A percentile compares a stretch with the other conserved stretches of the same genome.
phyloP scores from a whole-genome alignment of 2,888 invertebrate genomes.

The Drosophila borealis region DNA sequence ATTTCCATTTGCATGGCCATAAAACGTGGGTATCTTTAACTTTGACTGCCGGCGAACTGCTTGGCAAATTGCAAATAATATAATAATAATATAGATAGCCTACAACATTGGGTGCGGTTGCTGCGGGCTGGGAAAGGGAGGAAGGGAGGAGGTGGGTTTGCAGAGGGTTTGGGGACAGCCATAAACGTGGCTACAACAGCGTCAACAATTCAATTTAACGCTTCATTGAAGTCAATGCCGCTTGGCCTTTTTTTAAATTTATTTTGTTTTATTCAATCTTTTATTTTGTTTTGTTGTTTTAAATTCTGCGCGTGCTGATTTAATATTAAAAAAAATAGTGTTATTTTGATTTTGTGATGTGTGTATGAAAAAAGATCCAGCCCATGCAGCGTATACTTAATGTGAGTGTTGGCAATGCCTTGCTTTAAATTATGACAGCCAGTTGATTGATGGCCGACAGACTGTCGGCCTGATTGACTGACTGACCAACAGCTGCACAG shows the following conservation, averaged over 20 bases:
- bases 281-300: slow-evolving; percentile 12
- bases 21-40: slow-evolving; percentile 41
- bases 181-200: slow-evolving; percentile 58
- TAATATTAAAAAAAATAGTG: slow-evolving; percentile 21
- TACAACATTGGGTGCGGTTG: slow-evolving; percentile 29
- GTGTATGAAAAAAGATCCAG: neutral
- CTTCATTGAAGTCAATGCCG: slow-evolving; percentile 59
- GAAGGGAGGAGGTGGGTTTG: neutral
- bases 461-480: slow-evolving; percentile 29
- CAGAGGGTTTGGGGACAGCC: slow-evolving; percentile 3
- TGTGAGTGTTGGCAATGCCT: neutral
- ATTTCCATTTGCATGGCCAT: slow-evolving; percentile 57
- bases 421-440: slow-evolving; percentile 14
- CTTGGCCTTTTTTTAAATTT: slow-evolving; percentile 33
- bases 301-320: slow-evolving; percentile 24
- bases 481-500: slow-evolving; percentile 37
- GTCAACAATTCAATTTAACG: slow-evolving; percentile 78
- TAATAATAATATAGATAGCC: slow-evolving; percentile 57
- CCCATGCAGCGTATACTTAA: slow-evolving; percentile 35
- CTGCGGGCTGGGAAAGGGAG: neutral
- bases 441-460: slow-evolving; percentile 46
- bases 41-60: slow-evolving; percentile 38
- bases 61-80: slow-evolving; percentile 75
- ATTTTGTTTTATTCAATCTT: slow-evolving; percentile 15
- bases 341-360: slow-evolving; percentile 13